Evolutionary conservation across 2,797 vertebrate genomes (phyloP), one percentile per base, ranked within the genome.

Genomic region (Coccyzus lansbergi): DNA sequence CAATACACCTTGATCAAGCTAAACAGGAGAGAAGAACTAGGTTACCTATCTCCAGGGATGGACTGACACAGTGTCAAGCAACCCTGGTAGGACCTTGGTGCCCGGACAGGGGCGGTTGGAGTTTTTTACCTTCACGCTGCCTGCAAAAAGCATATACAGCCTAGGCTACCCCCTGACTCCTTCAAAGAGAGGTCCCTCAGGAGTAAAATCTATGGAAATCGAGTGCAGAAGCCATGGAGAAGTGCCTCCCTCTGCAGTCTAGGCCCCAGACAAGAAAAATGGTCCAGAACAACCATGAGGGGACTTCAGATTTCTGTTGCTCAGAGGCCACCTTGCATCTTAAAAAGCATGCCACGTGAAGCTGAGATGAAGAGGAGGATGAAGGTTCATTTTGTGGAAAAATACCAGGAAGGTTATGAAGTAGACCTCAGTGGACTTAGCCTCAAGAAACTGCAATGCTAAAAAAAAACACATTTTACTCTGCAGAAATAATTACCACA

Each of bases 11-110:
- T 49, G 59, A 81, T 69, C 33, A 51, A 92, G 83, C 5, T 24
- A 71, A 70, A 72, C 9, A 67, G 44, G 21, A 77, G 31, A 28
- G 62, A 79, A 86, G 75, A 82, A 26, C 25, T 20, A 28, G 29
- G 31, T 31, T 67, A 28, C 18, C 10, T 31, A 36, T 46, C 51
- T 63, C 42, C n/a, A 21, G 52, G 12, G 20, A 65, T 0, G 3
- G 16, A 59, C 29, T 84, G 59, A 65, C 0, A 0, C 51, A 65
- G 11, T 19, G 38, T 21, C 0, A 0, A 69, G 24, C 31, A n/a
- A 18, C 34, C 40, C 21, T 1, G 8, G 33, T 18, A 90, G 1
- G 25, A 63, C 56, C 55, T 67, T 2, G 1, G n/a, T 21, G 33
- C 22, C 13, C n/a, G 33, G 49, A 63, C 51, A 81, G 18, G 71